These are phyloP conservation scores for Pachymerium ferrugineum DNA, from an alignment of 2,888 invertebrate species.

Conservation along the genomic window DNA sequence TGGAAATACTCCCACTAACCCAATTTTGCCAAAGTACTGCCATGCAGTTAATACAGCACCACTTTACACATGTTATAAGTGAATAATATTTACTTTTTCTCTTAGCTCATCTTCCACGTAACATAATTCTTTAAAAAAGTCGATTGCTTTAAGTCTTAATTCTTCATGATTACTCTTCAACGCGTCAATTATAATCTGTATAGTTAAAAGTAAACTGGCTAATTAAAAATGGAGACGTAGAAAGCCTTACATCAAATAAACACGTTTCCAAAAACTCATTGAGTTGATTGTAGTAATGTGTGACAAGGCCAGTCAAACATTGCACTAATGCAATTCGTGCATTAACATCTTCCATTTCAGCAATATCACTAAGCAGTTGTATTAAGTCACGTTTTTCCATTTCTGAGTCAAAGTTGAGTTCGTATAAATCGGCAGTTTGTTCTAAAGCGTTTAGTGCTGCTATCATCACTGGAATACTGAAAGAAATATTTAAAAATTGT, in stretches of 20 bases:
- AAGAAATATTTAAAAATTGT: not conserved
- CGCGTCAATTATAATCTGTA: not conserved
- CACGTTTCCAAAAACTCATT: not conserved
- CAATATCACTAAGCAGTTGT: not conserved
- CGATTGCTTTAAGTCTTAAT: not conserved
- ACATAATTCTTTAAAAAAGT: conserved; percentile 2
- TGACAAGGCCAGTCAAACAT: not conserved
- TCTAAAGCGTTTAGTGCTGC: not conserved
- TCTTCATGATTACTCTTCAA: not conserved
- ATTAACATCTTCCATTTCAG: not conserved
- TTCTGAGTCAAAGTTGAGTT: not conserved
- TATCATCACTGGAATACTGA: not conserved
- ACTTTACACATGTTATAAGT: not conserved
- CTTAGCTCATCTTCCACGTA: not conserved
- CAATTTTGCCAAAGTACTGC: too few relatives aligned
- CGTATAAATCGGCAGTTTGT: not conserved
- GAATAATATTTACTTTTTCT: not conserved
- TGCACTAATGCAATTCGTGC: not conserved
- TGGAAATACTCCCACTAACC: too few relatives aligned
- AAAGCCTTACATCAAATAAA: not conserved
- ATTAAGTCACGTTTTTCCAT: not conserved
- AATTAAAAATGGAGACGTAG: too few relatives aligned
- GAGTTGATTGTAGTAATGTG: not conserved
- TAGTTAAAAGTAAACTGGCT: too few relatives aligned
- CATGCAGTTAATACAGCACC: not conserved